phyloP scores from a whole-genome alignment of 2,888 invertebrate genomes.

The Lycocerus yunnanus region DNA sequence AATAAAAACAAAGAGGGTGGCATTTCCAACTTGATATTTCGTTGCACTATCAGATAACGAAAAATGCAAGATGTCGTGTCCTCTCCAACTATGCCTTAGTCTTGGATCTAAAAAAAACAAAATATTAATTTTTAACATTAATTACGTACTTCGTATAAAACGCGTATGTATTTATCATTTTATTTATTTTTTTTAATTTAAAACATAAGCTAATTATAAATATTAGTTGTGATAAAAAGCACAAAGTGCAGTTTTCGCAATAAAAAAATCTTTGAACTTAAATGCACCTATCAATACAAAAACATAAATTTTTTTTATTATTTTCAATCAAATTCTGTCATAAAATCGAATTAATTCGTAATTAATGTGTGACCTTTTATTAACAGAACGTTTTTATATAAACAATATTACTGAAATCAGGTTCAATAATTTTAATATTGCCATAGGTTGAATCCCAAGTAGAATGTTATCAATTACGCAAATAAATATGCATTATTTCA shows the following conservation, averaged over 20 bases:
- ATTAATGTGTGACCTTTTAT: not conserved
- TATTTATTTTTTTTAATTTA: not conserved
- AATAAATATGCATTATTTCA: not conserved
- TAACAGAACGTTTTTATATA: not conserved
- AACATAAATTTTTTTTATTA: not conserved
- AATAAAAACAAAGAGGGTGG: conserved; percentile 72
- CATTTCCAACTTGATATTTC: conserved; percentile 70
- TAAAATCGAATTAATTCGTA: not conserved
- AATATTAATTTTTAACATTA: not conserved
- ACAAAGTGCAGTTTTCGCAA: not conserved
- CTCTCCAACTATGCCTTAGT: conserved; percentile 69
- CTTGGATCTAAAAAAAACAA: conserved; percentile 63
- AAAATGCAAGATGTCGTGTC: conserved; percentile 72
- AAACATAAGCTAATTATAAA: not conserved
- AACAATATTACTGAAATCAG: not conserved
- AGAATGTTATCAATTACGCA: not conserved
- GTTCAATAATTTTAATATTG: not conserved
- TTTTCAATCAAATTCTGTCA: not conserved
- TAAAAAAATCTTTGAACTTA: not conserved
- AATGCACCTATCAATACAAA: not conserved
- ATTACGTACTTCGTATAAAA: not conserved
- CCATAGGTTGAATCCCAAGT: not conserved
- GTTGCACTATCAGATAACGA: conserved; percentile 72
- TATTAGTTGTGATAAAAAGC: not conserved
- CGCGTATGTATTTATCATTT: not conserved